Conservation (phyloP, 2,888 invertebrate genomes). For the Tetragnatha montana region DNA sequence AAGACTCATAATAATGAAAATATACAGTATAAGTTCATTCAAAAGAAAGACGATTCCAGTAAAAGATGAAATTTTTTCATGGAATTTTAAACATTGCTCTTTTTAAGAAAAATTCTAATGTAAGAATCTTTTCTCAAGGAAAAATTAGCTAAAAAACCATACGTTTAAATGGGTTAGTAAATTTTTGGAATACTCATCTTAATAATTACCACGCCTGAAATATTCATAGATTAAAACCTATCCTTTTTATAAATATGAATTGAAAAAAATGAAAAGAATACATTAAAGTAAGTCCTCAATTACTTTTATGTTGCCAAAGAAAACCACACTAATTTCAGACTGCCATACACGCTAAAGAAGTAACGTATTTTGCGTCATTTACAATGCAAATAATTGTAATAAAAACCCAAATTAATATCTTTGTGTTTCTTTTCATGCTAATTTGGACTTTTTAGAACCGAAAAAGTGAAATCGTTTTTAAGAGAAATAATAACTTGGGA, state of each 20-base stretch:
- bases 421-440: neutral
- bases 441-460: neutral
- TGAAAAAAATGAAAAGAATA: neutral
- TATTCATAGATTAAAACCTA: neutral
- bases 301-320: neutral
- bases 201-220: neutral
- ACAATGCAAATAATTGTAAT: neutral
- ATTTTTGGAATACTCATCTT: neutral
- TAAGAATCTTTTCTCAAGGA: too few relatives aligned
- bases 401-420: neutral
- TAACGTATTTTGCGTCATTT: neutral
- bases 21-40: too few relatives aligned
- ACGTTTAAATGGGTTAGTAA: neutral
- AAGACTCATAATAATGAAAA: too few relatives aligned
- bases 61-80: too few relatives aligned
- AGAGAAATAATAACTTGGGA: neutral
- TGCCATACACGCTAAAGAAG: neutral
- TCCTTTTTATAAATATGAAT: neutral
- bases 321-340: neutral
- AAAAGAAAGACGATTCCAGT: too few relatives aligned
- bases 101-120: too few relatives aligned
- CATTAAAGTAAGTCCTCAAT: neutral
- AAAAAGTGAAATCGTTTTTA: neutral
- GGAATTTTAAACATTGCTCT: too few relatives aligned
- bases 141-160: neutral